Evolutionary conservation across 53 echinoderm and acorn worm species (phyloP).

Genomic region (Stichopus horrens): DNA sequence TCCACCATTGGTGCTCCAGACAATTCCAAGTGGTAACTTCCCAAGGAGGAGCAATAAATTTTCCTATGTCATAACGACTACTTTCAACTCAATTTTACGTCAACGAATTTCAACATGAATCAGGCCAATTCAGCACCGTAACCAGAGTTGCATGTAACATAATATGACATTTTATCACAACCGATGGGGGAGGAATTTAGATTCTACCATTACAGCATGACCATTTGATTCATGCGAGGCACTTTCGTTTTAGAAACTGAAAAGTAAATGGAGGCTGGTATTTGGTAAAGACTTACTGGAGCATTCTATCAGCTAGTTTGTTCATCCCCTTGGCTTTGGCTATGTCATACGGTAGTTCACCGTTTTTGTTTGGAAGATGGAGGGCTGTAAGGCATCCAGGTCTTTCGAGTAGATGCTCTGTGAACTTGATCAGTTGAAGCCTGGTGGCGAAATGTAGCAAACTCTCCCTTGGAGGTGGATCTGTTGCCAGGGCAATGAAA

Average conservation of each 20-base stretch:
- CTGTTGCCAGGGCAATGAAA: conserved; percentile 34
- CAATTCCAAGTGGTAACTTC: too few relatives aligned
- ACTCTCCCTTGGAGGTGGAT: conserved; percentile 91
- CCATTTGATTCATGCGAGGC: background rate
- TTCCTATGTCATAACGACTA: too few relatives aligned
- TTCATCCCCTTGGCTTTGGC: conserved; percentile 74
- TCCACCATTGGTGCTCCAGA: too few relatives aligned
- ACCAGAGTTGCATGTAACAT: too few relatives aligned
- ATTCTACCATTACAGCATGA: too few relatives aligned
- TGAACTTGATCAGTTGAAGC: conserved; percentile 70
- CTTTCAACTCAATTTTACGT: too few relatives aligned
- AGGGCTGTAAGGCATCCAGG: conserved; percentile 76
- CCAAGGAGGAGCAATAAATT: too few relatives aligned
- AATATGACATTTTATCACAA: too few relatives aligned
- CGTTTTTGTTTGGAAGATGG: conserved; percentile 77
- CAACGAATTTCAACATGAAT: too few relatives aligned
- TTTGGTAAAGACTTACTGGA: conserved; percentile 72
- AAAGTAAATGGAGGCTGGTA: background rate
- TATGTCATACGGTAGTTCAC: conserved; percentile 73
- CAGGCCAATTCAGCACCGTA: too few relatives aligned
- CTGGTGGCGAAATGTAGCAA: conserved; percentile 94
- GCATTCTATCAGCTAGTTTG: conserved; percentile 75
- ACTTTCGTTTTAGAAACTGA: background rate
- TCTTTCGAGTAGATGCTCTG: conserved; percentile 75
- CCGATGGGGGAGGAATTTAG: too few relatives aligned